Evolutionary conservation across 2,113 vertebrate species (phyloP).

Genomic region (Gavia stellata): DNA sequence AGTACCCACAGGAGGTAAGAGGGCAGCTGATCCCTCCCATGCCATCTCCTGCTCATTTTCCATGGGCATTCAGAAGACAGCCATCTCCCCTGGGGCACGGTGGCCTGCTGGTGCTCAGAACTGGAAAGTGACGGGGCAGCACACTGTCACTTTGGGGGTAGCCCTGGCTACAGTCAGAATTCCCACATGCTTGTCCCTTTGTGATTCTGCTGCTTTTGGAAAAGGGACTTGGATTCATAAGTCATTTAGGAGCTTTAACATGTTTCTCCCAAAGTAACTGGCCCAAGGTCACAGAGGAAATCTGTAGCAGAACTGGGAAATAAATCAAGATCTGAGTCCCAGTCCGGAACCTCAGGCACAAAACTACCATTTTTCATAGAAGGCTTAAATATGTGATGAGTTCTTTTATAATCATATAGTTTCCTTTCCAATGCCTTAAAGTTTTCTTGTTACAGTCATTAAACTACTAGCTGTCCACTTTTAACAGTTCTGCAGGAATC

Average conservation of each 20-base stretch:
- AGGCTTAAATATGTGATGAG: slow-evolving; percentile 40
- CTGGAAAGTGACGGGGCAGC: not conserved
- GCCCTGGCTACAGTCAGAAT: not conserved
- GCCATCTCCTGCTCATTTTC: not conserved
- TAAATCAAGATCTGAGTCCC: slow-evolving; percentile 52
- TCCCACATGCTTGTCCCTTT: not conserved
- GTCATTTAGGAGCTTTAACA: slow-evolving; percentile 20
- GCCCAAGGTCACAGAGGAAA: slow-evolving; percentile 38
- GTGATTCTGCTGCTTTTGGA: slow-evolving; percentile 12
- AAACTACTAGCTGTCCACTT: slow-evolving; percentile 47
- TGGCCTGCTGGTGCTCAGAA: not conserved
- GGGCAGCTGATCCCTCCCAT: not conserved
- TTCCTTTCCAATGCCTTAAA: slow-evolving; percentile 35
- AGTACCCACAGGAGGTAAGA: not conserved
- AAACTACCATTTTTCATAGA: slow-evolving; percentile 34
- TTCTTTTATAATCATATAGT: slow-evolving; percentile 47
- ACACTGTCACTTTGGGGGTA: not conserved
- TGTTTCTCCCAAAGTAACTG: slow-evolving; percentile 26
- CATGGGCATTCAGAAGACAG: not conserved
- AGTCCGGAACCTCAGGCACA: slow-evolving; percentile 31
- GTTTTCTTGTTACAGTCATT: slow-evolving; percentile 9
- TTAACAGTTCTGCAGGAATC: slow-evolving; percentile 41
- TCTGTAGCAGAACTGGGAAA: slow-evolving; percentile 52
- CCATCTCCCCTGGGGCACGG: fast-evolving
- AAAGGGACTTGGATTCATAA: not conserved